phyloP scores from a whole-genome alignment of 2,888 invertebrate species.

The Agrotis ipsilon region DNA sequence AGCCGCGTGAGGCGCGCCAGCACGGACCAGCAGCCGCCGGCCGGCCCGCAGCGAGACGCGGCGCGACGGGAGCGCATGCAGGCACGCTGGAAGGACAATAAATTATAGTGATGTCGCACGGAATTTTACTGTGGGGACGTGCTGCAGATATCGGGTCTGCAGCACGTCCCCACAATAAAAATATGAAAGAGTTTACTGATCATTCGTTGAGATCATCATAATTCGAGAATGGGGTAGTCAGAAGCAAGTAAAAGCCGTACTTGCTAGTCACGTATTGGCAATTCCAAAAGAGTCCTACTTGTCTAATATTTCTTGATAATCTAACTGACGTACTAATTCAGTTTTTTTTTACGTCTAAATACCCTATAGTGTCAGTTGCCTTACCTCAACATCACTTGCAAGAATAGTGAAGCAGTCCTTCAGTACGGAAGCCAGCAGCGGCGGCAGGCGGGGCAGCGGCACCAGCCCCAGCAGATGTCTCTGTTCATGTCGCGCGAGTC shows the following conservation, averaged over 20 bases:
- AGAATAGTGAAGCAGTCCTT: conserved; percentile 96
- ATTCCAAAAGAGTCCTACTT: too few species aligned
- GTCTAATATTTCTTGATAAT: not conserved
- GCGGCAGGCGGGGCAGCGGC: conserved; percentile 95
- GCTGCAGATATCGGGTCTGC: too few species aligned
- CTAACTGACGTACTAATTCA: too few species aligned
- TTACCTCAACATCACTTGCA: conserved; percentile 96
- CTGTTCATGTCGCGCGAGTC: conserved; percentile 97
- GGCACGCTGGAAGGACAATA: conserved; percentile 69
- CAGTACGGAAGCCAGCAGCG: conserved; percentile 96
- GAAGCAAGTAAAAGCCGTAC: too few species aligned
- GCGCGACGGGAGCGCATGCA: conserved; percentile 72
- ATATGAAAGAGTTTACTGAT: too few species aligned
- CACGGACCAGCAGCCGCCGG: conserved; percentile 82
- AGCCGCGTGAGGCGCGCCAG: conserved; percentile 81
- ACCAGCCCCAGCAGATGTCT: conserved; percentile 96
- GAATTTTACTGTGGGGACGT: too few species aligned
- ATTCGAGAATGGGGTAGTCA: too few species aligned
- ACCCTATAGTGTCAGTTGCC: not conserved
- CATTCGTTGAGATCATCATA: too few species aligned
- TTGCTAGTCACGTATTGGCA: too few species aligned
- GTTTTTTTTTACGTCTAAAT: too few species aligned
- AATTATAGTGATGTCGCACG: too few species aligned
- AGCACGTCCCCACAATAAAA: too few species aligned
- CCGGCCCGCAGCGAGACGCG: conserved; percentile 74